Percentiles rank a stretch among this genome's conserved stretches.
These are phyloP conservation scores for Corydoras maculifer DNA, from an alignment of 2,113 vertebrate species.

Conservation along the genomic window DNA sequence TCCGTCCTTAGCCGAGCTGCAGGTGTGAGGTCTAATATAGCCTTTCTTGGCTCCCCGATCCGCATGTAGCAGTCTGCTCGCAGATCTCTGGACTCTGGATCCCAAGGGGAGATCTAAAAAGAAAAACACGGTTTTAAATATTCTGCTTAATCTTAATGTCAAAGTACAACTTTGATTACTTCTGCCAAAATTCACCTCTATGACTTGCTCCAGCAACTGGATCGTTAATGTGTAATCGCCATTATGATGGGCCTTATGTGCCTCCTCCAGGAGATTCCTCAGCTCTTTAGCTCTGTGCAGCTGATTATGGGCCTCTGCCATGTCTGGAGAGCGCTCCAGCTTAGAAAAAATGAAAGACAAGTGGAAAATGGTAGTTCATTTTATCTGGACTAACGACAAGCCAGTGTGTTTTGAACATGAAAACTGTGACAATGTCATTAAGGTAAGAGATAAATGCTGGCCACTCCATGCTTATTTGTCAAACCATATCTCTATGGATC, in stretches of 20 bases:
- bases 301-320: slow-evolving; percentile 66
- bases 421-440: too few species aligned
- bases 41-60: slow-evolving; percentile 69
- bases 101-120: slow-evolving; percentile 72
- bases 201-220: slow-evolving; percentile 60
- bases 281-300: slow-evolving; percentile 60
- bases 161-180: background rate
- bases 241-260: slow-evolving; percentile 54
- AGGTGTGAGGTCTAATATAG: slow-evolving; percentile 72
- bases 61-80: slow-evolving; percentile 70
- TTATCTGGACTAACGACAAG: too few species aligned
- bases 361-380: background rate
- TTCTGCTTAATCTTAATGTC: background rate
- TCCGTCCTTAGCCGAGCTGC: slow-evolving; percentile 69
- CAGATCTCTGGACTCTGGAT: slow-evolving; percentile 69
- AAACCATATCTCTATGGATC: too few species aligned
- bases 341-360: slow-evolving; percentile 32
- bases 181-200: slow-evolving; percentile 59
- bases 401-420: too few species aligned
- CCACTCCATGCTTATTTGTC: too few species aligned
- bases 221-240: slow-evolving; percentile 62
- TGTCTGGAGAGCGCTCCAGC: slow-evolving; percentile 62
- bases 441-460: too few species aligned
- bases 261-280: slow-evolving; percentile 63
- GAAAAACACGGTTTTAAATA: background rate